phyloP scores from a whole-genome alignment of 2,797 vertebrate species.

The Sebastes baramenuke region DNA sequence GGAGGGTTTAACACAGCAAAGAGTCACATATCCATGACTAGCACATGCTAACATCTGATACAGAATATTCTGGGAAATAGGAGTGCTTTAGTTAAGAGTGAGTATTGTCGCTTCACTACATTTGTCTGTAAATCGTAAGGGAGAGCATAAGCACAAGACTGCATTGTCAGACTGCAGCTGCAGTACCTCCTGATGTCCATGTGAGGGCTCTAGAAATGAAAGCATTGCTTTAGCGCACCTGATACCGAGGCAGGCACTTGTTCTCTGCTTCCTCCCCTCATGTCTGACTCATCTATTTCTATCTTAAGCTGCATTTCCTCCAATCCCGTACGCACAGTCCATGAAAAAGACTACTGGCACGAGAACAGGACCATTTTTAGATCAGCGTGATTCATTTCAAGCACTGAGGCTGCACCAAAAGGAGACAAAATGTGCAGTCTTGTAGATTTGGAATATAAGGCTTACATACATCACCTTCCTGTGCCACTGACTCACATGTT shows the following conservation, averaged over 20 bases:
- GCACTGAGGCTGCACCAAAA: constrained; percentile 25
- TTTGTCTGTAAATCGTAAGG: background rate
- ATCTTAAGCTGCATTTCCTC: constrained; percentile 67
- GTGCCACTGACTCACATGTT: constrained; percentile 43
- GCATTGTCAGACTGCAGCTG: constrained; percentile 24
- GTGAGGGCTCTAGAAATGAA: constrained; percentile 31
- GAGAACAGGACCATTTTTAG: constrained; percentile 49
- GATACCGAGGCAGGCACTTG: constrained; percentile 29
- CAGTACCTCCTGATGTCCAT: constrained; percentile 31
- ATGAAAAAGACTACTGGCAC: constrained; percentile 20
- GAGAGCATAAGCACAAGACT: background rate
- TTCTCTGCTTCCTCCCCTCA: constrained; percentile 37
- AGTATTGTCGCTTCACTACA: background rate
- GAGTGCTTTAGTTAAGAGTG: background rate
- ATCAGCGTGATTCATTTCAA: constrained; percentile 47
- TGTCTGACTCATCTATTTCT: constrained; percentile 75
- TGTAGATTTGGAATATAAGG: constrained; percentile 6
- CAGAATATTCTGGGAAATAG: background rate
- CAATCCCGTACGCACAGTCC: constrained; percentile 32
- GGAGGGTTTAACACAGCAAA: background rate
- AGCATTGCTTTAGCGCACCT: constrained; percentile 18
- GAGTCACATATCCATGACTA: background rate
- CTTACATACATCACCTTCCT: constrained; percentile 32
- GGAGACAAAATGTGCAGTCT: constrained; percentile 6
- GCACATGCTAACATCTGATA: background rate